Conservation (phyloP, 2,113 vertebrate genomes). For the Archocentrus centrarchus region DNA sequence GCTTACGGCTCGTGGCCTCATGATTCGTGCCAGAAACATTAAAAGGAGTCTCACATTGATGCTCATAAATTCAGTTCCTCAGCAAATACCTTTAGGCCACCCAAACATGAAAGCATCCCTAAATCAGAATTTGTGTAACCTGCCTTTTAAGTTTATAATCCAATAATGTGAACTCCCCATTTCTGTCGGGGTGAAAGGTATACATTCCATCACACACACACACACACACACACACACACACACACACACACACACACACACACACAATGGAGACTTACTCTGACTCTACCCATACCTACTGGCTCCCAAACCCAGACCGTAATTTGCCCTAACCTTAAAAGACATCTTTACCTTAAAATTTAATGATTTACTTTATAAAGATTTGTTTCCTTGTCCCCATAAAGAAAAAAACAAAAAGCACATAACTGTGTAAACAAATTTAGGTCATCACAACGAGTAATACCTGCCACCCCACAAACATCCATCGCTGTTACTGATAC, state of each 20-base stretch:
- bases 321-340: slow-evolving; percentile 3
- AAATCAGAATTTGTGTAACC: slow-evolving; percentile 21
- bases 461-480: background rate
- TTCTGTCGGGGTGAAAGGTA: slow-evolving; percentile 21
- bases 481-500: background rate
- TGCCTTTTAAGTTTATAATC: slow-evolving; percentile 19
- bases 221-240: background rate
- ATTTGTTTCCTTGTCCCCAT: background rate
- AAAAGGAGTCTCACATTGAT: background rate
- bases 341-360: background rate
- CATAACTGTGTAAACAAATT: background rate
- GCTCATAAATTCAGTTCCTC: slow-evolving; percentile 14
- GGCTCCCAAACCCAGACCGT: background rate
- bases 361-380: background rate
- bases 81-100: background rate
- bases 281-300: background rate
- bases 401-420: background rate
- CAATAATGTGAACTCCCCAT: background rate
- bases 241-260: too few relatives aligned
- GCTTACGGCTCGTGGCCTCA: background rate
- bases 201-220: slow-evolving; percentile 10
- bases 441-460: background rate
- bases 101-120: slow-evolving; percentile 12
- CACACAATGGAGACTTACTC: background rate
- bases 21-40: slow-evolving; percentile 5